Base-by-base conservation (phyloP, 2,888 invertebrate genomes). In the Eristalis tenax region DNA sequence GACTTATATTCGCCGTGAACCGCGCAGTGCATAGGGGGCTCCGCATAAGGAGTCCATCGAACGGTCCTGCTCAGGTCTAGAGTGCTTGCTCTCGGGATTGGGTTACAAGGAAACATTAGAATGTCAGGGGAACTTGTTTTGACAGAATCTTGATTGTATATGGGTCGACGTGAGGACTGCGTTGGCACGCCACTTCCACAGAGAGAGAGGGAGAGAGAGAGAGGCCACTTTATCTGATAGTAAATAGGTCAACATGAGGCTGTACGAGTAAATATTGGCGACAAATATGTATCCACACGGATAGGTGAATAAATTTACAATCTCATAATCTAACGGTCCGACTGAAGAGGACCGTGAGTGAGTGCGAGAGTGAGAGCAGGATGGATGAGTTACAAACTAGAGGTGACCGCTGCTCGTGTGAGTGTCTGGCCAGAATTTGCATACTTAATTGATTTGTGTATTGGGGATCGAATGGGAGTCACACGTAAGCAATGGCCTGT, bases 81-180 rank as follows among this genome's bases (percentile, higher is more conserved):
- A 80, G 59, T 71, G 76, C 57, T 75, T 59, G 43, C 61, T 66
- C 43, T 32, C 64, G 43, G 57, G 79, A 83, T 80, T 73, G 68
- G 87, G 79, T 79, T 73, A 87, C 38, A 59, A 78, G 73, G 79
- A 56, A 69, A 50, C 22, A 75, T 75, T 83, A 78, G 83, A 86
- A 79, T 83, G 78, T 63, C 61, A 40, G 63, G 26, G 64, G 56
- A 80, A 83, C 83, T 76, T 69, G 83, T 87, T 83, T 63, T 71
- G 71, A 69, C 79, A 75, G 83, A 87, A 83, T 87, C 83, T 87
- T 79, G 83, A 83, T 73, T 22, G 64, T 13, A 83, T 50, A 79
- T 83, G 26, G 87, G 87, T 76, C 87, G 59, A 73, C 75, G 59
- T 66, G 83, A 83, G 86, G 78, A 79, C 65, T 66, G 35, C 13